A percentile compares a stretch with the other conserved stretches of the same genome.
phyloP scores from a whole-genome alignment of 1,140 invertebrate species.

The Oncopeltus fasciatus region DNA sequence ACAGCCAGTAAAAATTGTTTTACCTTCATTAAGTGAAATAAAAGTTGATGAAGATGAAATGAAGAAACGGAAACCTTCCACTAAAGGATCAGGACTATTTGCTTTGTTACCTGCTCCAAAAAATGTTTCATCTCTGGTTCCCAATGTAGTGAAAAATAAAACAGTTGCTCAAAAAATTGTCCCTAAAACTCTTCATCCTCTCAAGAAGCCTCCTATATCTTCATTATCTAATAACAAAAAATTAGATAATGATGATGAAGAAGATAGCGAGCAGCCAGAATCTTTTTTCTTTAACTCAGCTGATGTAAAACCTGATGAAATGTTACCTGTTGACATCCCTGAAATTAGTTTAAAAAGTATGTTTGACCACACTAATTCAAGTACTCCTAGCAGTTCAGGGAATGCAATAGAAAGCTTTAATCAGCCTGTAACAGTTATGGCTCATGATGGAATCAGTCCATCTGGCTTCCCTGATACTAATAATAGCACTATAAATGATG shows the following conservation, averaged over 20 bases:
- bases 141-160: background rate
- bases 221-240: background rate
- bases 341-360: background rate
- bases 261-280: background rate
- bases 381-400: background rate
- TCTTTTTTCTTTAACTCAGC: background rate
- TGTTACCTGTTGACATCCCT: background rate
- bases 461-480: background rate
- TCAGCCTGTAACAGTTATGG: background rate
- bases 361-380: background rate
- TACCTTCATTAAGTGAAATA: background rate
- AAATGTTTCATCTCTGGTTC: background rate
- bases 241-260: background rate
- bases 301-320: background rate
- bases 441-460: background rate
- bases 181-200: background rate
- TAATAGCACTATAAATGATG: background rate
- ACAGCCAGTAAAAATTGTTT: background rate
- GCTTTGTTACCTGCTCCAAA: slow-evolving; percentile 3
- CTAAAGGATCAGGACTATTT: slow-evolving; percentile 7
- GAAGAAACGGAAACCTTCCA: background rate
- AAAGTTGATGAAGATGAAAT: background rate
- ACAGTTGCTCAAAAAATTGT: background rate
- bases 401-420: background rate
- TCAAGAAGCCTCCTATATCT: background rate